Evolutionary conservation across 2,113 vertebrate genomes (phyloP), one percentile per base, ranked within the genome.

Genomic region (Sminthopsis crassicaudata): DNA sequence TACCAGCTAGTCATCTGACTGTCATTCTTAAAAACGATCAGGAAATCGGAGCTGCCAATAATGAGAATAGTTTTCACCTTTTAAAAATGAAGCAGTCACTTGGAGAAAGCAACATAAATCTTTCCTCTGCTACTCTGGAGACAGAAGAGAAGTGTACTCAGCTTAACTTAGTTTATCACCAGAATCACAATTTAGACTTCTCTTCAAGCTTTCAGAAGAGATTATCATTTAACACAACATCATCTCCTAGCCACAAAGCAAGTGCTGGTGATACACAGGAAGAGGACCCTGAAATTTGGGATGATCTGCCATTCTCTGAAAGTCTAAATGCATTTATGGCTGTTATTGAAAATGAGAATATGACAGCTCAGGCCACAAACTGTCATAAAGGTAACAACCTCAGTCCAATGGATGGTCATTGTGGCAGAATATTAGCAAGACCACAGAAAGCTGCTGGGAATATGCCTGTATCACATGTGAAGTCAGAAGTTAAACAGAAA

Each of bases 221-320:
- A 90, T 11, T 30, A 93, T 3, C 51, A 0, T 94, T 54, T 89
- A 93, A 6, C 84, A 54, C 36, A 67, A 54, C 16, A 46, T 97
- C 92, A 26, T 89, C 94, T 89, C 52, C 93, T 91, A 76, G 94
- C 94, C 76, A 8, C 0, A 0, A 93, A 94, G 95, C 54, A 3
- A 48, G 30, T 96, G 76, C 90, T 92, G 54, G 11, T 94, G 67
- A 4, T n/a, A 96, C 96, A 95, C 96, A 93, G 93, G 53, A 36
- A 2, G 92, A 25, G 57, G 97, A 97, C 26, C 88, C 96, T 0
- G 0, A 94, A 90, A 89, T 98, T 92, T 99, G 99, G 99, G 98
- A 98, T 95, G 98, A 99, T 2, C 96, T 99, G 22, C 98, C 98
- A 0, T 97, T 99, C 90, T 99, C 99, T 19, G 99, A 99, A 98